phyloP scores from a whole-genome alignment of 2,113 vertebrate species.

The Acanthochromis polyacanthus region DNA sequence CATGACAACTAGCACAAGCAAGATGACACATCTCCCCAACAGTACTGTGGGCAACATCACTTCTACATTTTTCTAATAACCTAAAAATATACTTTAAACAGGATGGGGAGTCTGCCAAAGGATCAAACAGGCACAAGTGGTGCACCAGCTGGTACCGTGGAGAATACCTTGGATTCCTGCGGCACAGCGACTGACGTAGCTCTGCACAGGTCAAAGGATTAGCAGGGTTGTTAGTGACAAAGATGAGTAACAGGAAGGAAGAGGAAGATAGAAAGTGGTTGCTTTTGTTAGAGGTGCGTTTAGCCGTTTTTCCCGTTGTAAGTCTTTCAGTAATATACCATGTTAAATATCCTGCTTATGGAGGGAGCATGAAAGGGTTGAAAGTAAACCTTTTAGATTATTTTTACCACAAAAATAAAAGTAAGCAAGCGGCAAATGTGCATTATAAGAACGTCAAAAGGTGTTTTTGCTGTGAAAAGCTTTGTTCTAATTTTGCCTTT shows the following conservation, averaged over 20 bases:
- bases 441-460: constrained; percentile 19
- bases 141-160: constrained; percentile 75
- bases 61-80: constrained; percentile 53
- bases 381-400: not conserved
- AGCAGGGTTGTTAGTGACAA: constrained; percentile 58
- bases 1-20: constrained; percentile 43
- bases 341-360: not conserved
- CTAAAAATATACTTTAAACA: constrained; percentile 76
- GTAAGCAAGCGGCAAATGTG: constrained; percentile 13
- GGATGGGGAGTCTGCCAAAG: constrained; percentile 69
- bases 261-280: constrained; percentile 28
- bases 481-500: constrained; percentile 32
- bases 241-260: constrained; percentile 59
- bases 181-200: constrained; percentile 60
- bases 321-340: constrained; percentile 28
- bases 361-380: not conserved
- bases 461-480: constrained; percentile 2
- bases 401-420: not conserved
- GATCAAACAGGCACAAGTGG: constrained; percentile 78
- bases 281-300: constrained; percentile 42
- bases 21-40: constrained; percentile 62
- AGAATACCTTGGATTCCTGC: constrained; percentile 73
- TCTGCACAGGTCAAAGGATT: constrained; percentile 65
- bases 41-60: constrained; percentile 63
- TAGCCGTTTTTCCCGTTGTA: not conserved